These are phyloP conservation scores for Cheilosia vernalis DNA, from an alignment of 2,888 invertebrate genomes.

Conservation along the genomic window DNA sequence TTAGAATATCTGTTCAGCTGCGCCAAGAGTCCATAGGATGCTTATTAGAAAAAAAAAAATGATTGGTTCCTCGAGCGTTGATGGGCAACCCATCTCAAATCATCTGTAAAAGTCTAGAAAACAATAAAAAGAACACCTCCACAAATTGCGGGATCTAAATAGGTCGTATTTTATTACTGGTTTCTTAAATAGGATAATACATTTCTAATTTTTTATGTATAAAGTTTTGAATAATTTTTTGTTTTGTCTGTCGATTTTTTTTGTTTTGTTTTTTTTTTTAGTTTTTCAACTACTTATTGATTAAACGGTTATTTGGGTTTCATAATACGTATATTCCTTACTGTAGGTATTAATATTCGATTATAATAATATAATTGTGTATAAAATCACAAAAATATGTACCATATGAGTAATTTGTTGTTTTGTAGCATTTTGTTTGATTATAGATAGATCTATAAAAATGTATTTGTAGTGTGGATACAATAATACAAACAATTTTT, in stretches of 20 bases:
- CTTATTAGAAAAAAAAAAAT: no score
- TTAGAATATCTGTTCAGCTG: no score
- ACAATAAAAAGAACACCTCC: background rate
- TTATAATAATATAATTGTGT: slow-evolving; percentile 70
- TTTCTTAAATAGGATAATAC: slow-evolving; percentile 68
- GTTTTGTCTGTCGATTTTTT: background rate
- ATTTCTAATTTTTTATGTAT: slow-evolving; percentile 64
- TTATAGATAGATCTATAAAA: slow-evolving; percentile 44
- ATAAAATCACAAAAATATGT: slow-evolving; percentile 74
- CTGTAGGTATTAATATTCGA: slow-evolving; percentile 58
- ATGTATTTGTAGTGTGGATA: slow-evolving; percentile 44
- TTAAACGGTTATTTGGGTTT: slow-evolving; percentile 53
- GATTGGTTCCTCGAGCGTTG: no score
- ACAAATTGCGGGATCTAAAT: slow-evolving; percentile 55
- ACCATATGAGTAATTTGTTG: slow-evolving; percentile 65
- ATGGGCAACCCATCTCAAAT: no score
- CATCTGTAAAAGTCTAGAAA: no score
- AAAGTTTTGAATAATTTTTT: slow-evolving; percentile 63
- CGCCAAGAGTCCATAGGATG: no score
- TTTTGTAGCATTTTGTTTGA: slow-evolving; percentile 65
- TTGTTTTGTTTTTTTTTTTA: slow-evolving; percentile 14
- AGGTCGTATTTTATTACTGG: slow-evolving; percentile 60
- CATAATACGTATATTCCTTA: slow-evolving; percentile 55
- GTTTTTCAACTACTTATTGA: slow-evolving; percentile 38
- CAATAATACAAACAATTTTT: slow-evolving; percentile 37